Evolutionary conservation across 2,797 vertebrate species (phyloP), one percentile per base, ranked within the genome.

Genomic region (Chloroceryle amazona): DNA sequence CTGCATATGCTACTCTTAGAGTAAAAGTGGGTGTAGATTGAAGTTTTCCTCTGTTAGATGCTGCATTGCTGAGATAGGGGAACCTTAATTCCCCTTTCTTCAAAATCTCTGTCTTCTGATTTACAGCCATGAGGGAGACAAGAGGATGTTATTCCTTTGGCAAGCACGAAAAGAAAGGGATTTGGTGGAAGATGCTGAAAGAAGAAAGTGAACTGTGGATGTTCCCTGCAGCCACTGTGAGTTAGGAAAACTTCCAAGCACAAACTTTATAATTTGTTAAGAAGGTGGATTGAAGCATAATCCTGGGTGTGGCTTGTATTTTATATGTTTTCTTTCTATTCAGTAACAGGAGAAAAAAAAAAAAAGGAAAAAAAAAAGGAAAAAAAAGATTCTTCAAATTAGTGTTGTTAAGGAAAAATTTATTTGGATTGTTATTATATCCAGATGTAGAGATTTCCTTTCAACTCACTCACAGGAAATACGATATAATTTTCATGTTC

Each of bases 1-100:
- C 8, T 44, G 10, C 1, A 1, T 37, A 35, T 35, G 11, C 9
- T 71, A 2, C 14, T 15, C 14, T 15, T 22, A n/a, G 22, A 46
- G 8, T 26, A 70, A 49, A 71, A 10, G 6, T 2, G 3, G 6
- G 9, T 61, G 9, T n/a, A 63, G 44, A 74, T 39, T 37, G 33
- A 76, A 49, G 6, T 41, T 86, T 17, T 75, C 9, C 75, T 62
- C 26, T 81, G 8, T 21, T 82, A 57, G 0, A 1, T 46, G 23
- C 12, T 52, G 8, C 29, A 55, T 9, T 66, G 29, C 9, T 29
- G 76, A 58, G 41, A 47, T 1, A 41, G 33, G 28, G 39, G n/a
- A 35, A 33, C 23, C 13, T 47, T 85, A 35, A 82, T 33, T 44
- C 4, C 3, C 5, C 5, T 19, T 89, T 37, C 29, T 63, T 25